These are phyloP conservation scores for Cyaniris semiargus DNA, from an alignment of 2,888 invertebrate genomes.

Conservation along the genomic window DNA sequence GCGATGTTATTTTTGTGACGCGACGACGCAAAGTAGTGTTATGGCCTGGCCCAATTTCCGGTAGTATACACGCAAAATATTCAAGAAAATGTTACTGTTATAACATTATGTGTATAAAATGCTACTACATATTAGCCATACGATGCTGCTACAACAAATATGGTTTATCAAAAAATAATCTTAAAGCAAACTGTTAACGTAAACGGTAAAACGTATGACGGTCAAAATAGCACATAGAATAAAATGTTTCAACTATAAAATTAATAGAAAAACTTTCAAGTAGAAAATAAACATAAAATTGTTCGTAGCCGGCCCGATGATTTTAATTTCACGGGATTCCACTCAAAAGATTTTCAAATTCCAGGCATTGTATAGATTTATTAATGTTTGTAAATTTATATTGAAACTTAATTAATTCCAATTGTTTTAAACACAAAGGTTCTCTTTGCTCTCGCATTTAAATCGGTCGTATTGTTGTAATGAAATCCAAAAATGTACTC, in stretches of 20 bases:
- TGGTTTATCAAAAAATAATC: too few relatives aligned
- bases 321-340: slow-evolving; percentile 10
- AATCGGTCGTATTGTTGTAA: slow-evolving; percentile 7
- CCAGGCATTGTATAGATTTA: slow-evolving; percentile 10
- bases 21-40: too few relatives aligned
- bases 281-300: background rate
- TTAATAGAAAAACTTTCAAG: background rate
- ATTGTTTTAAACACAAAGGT: slow-evolving; percentile 26
- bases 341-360: slow-evolving; percentile 17
- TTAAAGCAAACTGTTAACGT: too few relatives aligned
- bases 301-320: background rate
- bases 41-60: too few relatives aligned
- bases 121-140: too few relatives aligned
- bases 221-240: background rate
- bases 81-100: too few relatives aligned
- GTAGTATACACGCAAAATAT: too few relatives aligned
- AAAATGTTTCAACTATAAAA: background rate
- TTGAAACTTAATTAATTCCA: slow-evolving; percentile 27
- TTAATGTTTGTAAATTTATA: slow-evolving; percentile 29
- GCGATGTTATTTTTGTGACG: too few relatives aligned
- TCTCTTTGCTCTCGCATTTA: slow-evolving; percentile 9
- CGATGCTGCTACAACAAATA: too few relatives aligned
- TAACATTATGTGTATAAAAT: too few relatives aligned
- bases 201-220: too few relatives aligned
- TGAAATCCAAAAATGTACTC: slow-evolving; percentile 9